Base-by-base conservation (phyloP, 2,888 invertebrate species). In the Sussaba pulchella region DNA sequence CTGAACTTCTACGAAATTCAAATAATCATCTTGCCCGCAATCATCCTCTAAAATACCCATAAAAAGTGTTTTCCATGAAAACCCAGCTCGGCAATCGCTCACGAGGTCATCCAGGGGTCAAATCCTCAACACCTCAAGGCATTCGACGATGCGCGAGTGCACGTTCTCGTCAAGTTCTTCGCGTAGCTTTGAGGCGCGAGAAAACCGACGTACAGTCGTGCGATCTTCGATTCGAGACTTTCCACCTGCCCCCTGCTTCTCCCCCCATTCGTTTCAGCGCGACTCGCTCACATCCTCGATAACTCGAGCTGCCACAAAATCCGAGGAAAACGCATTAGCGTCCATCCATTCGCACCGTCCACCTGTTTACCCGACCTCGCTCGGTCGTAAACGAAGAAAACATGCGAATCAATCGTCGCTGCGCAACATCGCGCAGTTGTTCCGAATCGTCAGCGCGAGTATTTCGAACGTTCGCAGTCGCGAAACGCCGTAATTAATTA, bases 331-430 rank as follows among this genome's bases (percentile, higher is more conserved):
- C 31, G 10, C 43, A 45, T 64, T 45, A 45, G 64, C 14, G 26
- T 3, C n/a, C 24, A 14, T 41, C 10, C 45, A 64, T 47, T 64
- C 64, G 17, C 64, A 31, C 64, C 17, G 24, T 9, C 1, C 57
- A 57, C 57, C 57, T 57, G 36, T 21, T 6, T 31, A 2, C 14
- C 26, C n/a, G 14, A 14, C 21, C 8, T 50, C n/a, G 24, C n/a
- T 24, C 14, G 1, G 45, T 17, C 2, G 64, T 64, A 64, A 64
- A 64, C 31, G 31, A 64, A 47, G 31, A 45, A 64, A 64, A 64
- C 45, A 64, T 47, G 47, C 31, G 17, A 64, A 47, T 64, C 64
- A 64, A 47, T 64, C 47, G 26, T 64, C 64, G 64, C 26, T 17
- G 14, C 10, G 6, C 43, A 54, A 14, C 5, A 31, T 14, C 12